phyloP scores from a whole-genome alignment of 2,113 vertebrate genomes.

The Ciconia boyciana region DNA sequence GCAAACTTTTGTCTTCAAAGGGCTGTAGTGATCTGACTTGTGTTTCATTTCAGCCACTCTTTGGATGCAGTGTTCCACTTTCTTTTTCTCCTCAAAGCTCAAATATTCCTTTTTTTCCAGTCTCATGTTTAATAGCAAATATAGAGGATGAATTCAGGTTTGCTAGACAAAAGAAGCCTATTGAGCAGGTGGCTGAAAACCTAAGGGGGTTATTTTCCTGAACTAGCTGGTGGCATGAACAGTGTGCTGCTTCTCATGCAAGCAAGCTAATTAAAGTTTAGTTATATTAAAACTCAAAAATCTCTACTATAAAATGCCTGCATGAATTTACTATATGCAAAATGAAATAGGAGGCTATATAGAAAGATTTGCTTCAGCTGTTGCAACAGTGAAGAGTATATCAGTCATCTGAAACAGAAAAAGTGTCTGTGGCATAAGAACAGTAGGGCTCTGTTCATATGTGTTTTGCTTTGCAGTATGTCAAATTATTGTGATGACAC shows the following conservation, averaged over 20 bases:
- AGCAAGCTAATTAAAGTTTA: constrained; percentile 51
- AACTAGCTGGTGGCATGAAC: neutral
- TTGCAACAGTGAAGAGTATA: constrained; percentile 6
- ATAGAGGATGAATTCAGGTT: neutral
- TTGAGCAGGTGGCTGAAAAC: neutral
- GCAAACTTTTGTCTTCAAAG: neutral
- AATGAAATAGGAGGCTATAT: constrained; percentile 16
- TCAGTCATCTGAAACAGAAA: constrained; percentile 19
- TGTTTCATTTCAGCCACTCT: neutral
- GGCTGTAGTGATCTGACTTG: neutral
- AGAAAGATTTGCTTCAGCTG: constrained; percentile 28
- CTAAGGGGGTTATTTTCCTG: neutral
- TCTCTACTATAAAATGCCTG: constrained; percentile 32
- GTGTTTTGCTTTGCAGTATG: constrained; percentile 36
- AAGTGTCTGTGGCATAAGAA: neutral
- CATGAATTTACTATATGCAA: neutral
- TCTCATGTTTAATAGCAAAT: neutral
- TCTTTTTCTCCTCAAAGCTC: neutral
- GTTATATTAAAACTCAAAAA: constrained; percentile 35
- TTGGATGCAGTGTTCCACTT: neutral
- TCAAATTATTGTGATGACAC: constrained; percentile 34
- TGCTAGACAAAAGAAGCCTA: neutral
- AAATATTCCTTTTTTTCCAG: neutral
- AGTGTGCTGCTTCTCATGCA: neutral
- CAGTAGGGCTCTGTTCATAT: constrained; percentile 11